These are phyloP conservation scores for Andrena flavipes DNA, from an alignment of 2,888 invertebrate genomes.

Conservation along the genomic window DNA sequence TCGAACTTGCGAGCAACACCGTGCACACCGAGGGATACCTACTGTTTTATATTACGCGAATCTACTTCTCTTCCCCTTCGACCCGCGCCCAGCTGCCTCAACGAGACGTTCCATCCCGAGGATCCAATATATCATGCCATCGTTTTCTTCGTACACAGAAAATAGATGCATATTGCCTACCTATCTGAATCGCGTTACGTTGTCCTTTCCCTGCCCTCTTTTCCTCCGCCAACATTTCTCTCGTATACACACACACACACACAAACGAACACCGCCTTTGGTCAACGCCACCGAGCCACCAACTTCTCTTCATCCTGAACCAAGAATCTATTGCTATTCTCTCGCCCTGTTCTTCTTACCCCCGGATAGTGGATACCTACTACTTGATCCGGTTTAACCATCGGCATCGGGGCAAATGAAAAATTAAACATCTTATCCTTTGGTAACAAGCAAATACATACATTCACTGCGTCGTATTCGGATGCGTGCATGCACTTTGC, in stretches of 20 bases:
- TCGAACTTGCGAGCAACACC: constrained; percentile 59
- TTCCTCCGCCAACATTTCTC: too few species aligned
- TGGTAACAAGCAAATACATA: background rate
- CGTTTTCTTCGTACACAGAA: background rate
- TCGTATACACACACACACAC: too few species aligned
- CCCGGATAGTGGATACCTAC: background rate
- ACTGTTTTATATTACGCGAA: constrained; percentile 62
- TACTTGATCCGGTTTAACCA: background rate
- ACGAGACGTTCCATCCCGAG: background rate
- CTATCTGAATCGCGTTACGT: background rate
- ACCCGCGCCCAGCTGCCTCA: background rate
- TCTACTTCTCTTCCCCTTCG: constrained; percentile 26
- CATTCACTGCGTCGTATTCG: background rate
- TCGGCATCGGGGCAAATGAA: background rate
- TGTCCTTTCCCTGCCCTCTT: background rate
- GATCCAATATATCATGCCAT: constrained; percentile 17
- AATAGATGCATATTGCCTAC: background rate
- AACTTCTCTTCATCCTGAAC: too few species aligned
- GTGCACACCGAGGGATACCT: constrained; percentile 57
- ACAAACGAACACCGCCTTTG: too few species aligned
- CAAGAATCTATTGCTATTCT: too few species aligned
- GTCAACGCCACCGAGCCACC: too few species aligned
- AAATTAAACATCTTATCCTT: background rate
- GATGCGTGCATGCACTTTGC: background rate
- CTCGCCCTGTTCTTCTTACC: background rate